These are phyloP conservation scores for Baronia brevicornis DNA, from an alignment of 2,888 invertebrate species.

Conservation along the genomic window DNA sequence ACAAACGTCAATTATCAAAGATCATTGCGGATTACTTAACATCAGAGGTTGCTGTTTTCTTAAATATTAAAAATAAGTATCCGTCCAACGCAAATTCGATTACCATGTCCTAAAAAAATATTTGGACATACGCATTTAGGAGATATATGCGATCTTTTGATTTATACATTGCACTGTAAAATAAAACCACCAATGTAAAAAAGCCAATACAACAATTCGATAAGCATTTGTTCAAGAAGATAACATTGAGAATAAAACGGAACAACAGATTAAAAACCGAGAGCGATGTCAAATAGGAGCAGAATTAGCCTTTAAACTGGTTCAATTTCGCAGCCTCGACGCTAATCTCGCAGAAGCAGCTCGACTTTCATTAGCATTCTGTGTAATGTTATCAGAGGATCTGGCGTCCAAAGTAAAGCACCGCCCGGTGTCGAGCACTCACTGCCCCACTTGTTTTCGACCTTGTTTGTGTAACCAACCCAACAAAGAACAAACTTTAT, in stretches of 20 bases:
- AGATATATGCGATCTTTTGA: too few relatives aligned
- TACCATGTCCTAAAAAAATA: too few relatives aligned
- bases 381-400: constrained; percentile 60
- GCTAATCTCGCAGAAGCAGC: constrained; percentile 53
- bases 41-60: too few relatives aligned
- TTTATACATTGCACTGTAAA: too few relatives aligned
- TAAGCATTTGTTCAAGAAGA: constrained; percentile 3
- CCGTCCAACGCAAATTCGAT: too few relatives aligned
- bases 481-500: constrained; percentile 22
- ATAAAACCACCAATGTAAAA: not conserved
- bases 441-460: constrained; percentile 44
- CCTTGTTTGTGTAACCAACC: constrained; percentile 38
- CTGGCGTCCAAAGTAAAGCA: constrained; percentile 22
- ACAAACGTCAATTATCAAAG: too few relatives aligned
- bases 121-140: too few relatives aligned
- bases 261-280: constrained; percentile 12
- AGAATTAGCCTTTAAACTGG: constrained; percentile 47
- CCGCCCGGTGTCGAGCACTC: constrained; percentile 20
- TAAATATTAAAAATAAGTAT: too few relatives aligned
- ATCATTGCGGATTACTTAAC: too few relatives aligned
- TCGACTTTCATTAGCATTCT: constrained; percentile 65
- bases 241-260: constrained; percentile 11
- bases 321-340: constrained; percentile 49
- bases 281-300: constrained; percentile 30
- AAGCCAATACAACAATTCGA: constrained; percentile 1